A percentile compares a stretch with the other conserved stretches of the same genome.
Evolutionary conservation across 2,888 invertebrate species (phyloP).

Genomic region (Tholera decimalis): DNA sequence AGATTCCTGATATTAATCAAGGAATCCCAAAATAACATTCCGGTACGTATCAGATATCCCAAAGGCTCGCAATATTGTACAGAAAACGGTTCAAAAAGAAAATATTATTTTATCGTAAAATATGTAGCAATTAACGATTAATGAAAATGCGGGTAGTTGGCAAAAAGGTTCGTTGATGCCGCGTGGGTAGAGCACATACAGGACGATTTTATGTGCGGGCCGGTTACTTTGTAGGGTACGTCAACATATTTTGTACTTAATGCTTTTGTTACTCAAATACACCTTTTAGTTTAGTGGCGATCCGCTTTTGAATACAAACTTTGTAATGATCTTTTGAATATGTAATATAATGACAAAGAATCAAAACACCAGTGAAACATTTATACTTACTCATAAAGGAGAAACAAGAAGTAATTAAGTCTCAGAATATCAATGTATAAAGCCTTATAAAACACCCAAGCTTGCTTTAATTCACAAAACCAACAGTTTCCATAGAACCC

Average conservation of each 20-base stretch:
- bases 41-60: conserved; percentile 30
- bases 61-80: conserved; percentile 21
- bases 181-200: conserved; percentile 3
- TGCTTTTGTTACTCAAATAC: not conserved
- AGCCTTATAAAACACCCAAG: not conserved
- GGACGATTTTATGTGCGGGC: not conserved
- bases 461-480: conserved; percentile 28
- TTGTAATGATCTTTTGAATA: too few relatives aligned
- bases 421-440: not conserved
- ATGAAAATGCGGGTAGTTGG: conserved; percentile 45
- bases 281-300: not conserved
- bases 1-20: conserved; percentile 27
- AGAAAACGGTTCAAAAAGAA: conserved; percentile 29
- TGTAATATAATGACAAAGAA: too few relatives aligned
- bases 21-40: conserved; percentile 49
- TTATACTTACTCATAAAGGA: too few relatives aligned
- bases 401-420: not conserved
- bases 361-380: too few relatives aligned
- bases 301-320: not conserved
- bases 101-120: conserved; percentile 53
- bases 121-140: conserved; percentile 55
- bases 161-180: conserved; percentile 13
- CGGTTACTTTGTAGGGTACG: not conserved
- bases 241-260: conserved; percentile 5
- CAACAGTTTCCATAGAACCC: not conserved